Base-by-base conservation (phyloP, 2,888 invertebrate species). In the Saturnia pavonia region DNA sequence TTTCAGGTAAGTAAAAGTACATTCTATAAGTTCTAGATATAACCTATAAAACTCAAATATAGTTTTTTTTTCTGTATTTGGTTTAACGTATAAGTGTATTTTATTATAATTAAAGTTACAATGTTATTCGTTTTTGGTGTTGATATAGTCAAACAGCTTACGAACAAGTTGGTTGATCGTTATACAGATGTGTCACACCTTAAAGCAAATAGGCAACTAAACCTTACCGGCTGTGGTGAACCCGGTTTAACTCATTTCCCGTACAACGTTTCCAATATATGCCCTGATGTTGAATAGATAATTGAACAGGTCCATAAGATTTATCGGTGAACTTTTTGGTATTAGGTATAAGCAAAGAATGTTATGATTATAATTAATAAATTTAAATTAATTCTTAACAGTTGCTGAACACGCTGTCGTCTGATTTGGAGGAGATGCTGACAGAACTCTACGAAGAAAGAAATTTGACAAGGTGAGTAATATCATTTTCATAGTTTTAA, bases 381-480 rank as follows among this genome's bases (percentile, higher is more conserved):
- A 9, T 65, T 40, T 1, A 19, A 40, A 40, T 77, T 79, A 54
- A 54, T 81, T 85, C 73, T 82, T 95, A 95, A 63, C 95, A 97
- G 97, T 94, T 97, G 89, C 95, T 97, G 89, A 97, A 96, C 91
- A 96, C 96, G 72, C 92, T 98, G 83, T 97, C 97, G 74, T 96
- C 96, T 82, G 97, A 97, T 93, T 94, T 98, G 93, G 97, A 98
- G 91, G 96, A 96, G 81, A 97, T 97, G 97, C 95, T 98, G 82
- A 96, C 96, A 81, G 97, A 97, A 88, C 94, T 98, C 73, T 97
- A 97, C 84, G 96, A 97, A 78, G 95, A 96, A 72, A 95, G 81
- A 74, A 85, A 85, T 70, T 74, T 83, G 78, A 75, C 77, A 80
- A 90, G 90, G 90, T 89, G 40, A 81, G 82, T 78, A 57, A 60